These are phyloP conservation scores for Strigamia crassipes DNA, from an alignment of 2,888 invertebrate genomes.

Conservation along the genomic window DNA sequence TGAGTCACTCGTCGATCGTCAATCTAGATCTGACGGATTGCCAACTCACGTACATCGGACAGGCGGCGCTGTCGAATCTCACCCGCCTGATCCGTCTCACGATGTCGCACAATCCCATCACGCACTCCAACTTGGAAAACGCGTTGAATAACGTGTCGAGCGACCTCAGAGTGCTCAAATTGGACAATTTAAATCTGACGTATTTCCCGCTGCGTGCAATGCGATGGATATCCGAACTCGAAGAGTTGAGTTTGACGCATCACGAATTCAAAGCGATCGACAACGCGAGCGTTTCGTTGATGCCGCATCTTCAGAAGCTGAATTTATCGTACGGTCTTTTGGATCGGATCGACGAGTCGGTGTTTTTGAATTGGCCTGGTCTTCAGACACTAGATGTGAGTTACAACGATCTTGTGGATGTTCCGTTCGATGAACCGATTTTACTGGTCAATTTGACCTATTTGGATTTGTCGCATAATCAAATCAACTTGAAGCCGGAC, in stretches of 20 bases:
- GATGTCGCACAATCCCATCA: not conserved
- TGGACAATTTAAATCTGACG: not conserved
- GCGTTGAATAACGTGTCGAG: not conserved
- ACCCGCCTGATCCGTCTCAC: not conserved
- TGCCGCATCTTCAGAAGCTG: not conserved
- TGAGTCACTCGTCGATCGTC: not conserved
- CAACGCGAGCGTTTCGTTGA: not conserved
- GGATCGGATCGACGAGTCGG: not conserved
- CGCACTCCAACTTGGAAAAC: not conserved
- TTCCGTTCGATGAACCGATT: not conserved
- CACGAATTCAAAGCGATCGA: not conserved
- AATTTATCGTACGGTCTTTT: not conserved
- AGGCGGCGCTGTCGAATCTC: not conserved
- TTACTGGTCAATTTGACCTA: conserved; percentile 70
- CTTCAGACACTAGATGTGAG: not conserved
- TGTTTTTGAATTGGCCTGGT: not conserved
- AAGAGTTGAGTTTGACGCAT: not conserved
- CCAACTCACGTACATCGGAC: not conserved
- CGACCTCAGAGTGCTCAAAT: not conserved
- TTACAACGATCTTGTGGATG: not conserved
- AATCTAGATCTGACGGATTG: not conserved
- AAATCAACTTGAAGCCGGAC: conserved; percentile 78
- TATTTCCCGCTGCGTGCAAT: not conserved
- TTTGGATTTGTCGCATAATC: conserved; percentile 77
- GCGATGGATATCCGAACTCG: not conserved